Percentiles rank a stretch among this genome's conserved stretches.
These are phyloP conservation scores for Triplophysa tibetana DNA, from an alignment of 2,113 vertebrate species.

Conservation along the genomic window DNA sequence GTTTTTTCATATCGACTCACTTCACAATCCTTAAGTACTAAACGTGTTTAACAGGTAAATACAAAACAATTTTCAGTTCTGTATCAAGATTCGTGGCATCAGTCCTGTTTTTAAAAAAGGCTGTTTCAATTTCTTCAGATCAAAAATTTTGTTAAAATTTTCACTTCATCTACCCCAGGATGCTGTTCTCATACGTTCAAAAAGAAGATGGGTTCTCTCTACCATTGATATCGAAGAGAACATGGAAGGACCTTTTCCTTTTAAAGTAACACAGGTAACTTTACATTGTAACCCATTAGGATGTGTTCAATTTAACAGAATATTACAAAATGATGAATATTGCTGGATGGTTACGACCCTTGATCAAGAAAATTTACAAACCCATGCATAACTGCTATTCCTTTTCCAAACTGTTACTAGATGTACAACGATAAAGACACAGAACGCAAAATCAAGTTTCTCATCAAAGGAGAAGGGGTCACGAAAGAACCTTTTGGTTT, in stretches of 20 bases:
- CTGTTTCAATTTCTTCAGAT: too few relatives aligned
- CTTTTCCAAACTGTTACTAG: conserved; percentile 47
- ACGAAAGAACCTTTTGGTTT: conserved; percentile 60
- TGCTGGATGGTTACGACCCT: too few relatives aligned
- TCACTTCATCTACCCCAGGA: conserved; percentile 40
- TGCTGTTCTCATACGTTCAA: conserved; percentile 67
- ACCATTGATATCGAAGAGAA: conserved; percentile 80
- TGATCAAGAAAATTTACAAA: too few relatives aligned
- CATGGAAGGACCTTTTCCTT: conserved; percentile 72
- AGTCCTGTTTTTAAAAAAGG: background rate
- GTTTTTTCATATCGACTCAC: too few relatives aligned
- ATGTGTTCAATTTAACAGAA: background rate
- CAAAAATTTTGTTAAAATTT: background rate
- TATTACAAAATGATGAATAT: too few relatives aligned
- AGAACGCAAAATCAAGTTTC: conserved; percentile 45
- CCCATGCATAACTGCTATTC: background rate
- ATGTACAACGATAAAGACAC: conserved; percentile 62
- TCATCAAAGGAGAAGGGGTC: conserved; percentile 75
- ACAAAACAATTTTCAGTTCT: too few relatives aligned
- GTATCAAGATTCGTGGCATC: background rate
- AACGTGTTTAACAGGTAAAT: background rate
- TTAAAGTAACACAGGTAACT: conserved; percentile 65
- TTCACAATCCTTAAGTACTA: too few relatives aligned
- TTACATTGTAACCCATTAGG: background rate
- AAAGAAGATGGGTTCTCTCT: conserved; percentile 83